Evolutionary conservation across 2,113 vertebrate species (phyloP), one percentile per base, ranked within the genome.

Genomic region (Cromileptes altivelis): DNA sequence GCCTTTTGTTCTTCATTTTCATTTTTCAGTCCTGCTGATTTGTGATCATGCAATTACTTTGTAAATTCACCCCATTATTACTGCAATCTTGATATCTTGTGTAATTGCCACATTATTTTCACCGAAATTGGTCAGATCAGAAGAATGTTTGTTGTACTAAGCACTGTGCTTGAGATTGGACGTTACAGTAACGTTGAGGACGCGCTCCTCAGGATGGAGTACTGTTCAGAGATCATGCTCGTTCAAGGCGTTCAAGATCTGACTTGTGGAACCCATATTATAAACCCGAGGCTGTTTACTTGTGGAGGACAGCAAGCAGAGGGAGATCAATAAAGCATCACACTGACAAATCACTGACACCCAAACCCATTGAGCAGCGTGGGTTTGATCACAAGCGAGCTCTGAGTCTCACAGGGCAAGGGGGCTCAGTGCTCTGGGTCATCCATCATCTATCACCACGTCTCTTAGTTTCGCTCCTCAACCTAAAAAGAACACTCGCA

Each of bases 401-500:
- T 69, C 17, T n/a, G 70, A 81, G 70, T 76, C 70, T 23, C 19
- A 27, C 23, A 12, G 53, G 78, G 23, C 17, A 1, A 18, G 18
- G 19, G 62, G 18, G 40, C 40, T 68, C 25, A 10, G 58, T 9
- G 14, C 61, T 86, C 0, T 0, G 30, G 80, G 73, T 88, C 89
- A 47, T 50, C 58, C 77, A 65, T 83, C 77, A 84, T 86, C 67
- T 58, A 76, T 86, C 77, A 37, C 45, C 74, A 49, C 40, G 72
- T 89, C 71, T 84, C 72, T 49, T 23, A 47, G 74, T 81, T 78
- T 61, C 72, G 60, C 86, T 68, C 42, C 33, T 60, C 13, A 40
- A 70, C 78, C 82, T 61, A 47, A 80, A 84, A 75, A 70, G 72
- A 90, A 76, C 82, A 72, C 81, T 83, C 6, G 15, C 86, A 75